Evolutionary conservation across 2,888 invertebrate species (phyloP).

Genomic region (Sarcophaga rosellei): DNA sequence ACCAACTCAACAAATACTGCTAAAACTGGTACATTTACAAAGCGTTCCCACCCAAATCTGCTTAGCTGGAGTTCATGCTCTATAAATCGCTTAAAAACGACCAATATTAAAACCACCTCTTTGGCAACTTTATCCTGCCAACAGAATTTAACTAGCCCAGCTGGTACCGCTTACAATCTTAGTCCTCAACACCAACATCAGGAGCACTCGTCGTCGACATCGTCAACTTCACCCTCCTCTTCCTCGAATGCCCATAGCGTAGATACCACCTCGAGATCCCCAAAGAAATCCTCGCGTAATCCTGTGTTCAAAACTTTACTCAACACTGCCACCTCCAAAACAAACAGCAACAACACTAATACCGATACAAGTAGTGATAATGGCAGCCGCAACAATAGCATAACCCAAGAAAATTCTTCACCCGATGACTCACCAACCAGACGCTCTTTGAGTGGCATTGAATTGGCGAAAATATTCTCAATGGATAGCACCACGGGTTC

Average conservation of each 20-base stretch:
- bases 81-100: slow-evolving; percentile 79
- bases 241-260: slow-evolving; percentile 58
- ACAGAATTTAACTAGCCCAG: slow-evolving; percentile 74
- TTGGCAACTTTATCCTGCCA: slow-evolving; percentile 79
- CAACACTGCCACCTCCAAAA: slow-evolving; percentile 49
- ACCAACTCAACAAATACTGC: slow-evolving; percentile 25
- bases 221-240: slow-evolving; percentile 66
- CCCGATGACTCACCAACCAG: slow-evolving; percentile 78
- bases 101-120: slow-evolving; percentile 80
- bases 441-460: slow-evolving; percentile 76
- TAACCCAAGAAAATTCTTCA: slow-evolving; percentile 75
- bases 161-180: slow-evolving; percentile 68
- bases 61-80: slow-evolving; percentile 79
- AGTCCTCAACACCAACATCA: slow-evolving; percentile 60
- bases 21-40: slow-evolving; percentile 51
- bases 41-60: slow-evolving; percentile 71
- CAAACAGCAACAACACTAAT: slow-evolving; percentile 72
- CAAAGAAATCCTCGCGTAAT: slow-evolving; percentile 58
- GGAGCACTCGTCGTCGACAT: slow-evolving; percentile 61
- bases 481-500: slow-evolving; percentile 76
- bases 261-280: slow-evolving; percentile 65
- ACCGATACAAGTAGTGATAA: slow-evolving; percentile 68
- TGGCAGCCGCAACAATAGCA: slow-evolving; percentile 62
- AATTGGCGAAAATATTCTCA: slow-evolving; percentile 77
- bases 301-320: slow-evolving; percentile 66